Conservation (phyloP, 2,888 invertebrate species). For the Ormyrus labotus region DNA sequence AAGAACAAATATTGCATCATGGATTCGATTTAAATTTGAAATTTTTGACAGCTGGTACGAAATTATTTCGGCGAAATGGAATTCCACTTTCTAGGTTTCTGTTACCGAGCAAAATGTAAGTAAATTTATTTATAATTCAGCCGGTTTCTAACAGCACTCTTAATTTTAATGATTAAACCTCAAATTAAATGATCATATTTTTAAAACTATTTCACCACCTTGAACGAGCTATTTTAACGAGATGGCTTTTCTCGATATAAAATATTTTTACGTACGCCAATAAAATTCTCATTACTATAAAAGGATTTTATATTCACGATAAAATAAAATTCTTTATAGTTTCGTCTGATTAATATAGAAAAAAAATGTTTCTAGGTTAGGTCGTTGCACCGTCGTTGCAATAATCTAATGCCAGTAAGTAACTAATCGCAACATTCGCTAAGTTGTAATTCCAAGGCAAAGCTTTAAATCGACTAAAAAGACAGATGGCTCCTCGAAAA, state of each 20-base stretch:
- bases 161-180: slow-evolving; percentile 32
- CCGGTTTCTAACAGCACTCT: slow-evolving; percentile 11
- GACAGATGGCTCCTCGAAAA: slow-evolving; percentile 2
- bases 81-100: slow-evolving; percentile 13
- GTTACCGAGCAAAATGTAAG: slow-evolving; percentile 8
- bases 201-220: slow-evolving; percentile 23
- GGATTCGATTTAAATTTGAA: too few relatives aligned
- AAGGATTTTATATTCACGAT: too few relatives aligned
- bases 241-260: slow-evolving; percentile 37
- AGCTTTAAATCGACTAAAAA: background rate
- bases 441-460: background rate
- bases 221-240: slow-evolving; percentile 13
- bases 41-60: too few relatives aligned
- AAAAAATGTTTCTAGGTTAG: too few relatives aligned
- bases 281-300: slow-evolving; percentile 42
- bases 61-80: background rate
- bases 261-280: slow-evolving; percentile 33
- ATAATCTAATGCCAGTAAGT: too few relatives aligned
- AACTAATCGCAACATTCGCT: too few relatives aligned
- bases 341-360: too few relatives aligned
- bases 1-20: too few relatives aligned
- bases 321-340: too few relatives aligned
- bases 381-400: too few relatives aligned
- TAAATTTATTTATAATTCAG: slow-evolving; percentile 19
- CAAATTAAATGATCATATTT: slow-evolving; percentile 40